Evolutionary conservation across 2,797 vertebrate genomes (phyloP), one percentile per base, ranked within the genome.

Genomic region (Dipus sagitta): DNA sequence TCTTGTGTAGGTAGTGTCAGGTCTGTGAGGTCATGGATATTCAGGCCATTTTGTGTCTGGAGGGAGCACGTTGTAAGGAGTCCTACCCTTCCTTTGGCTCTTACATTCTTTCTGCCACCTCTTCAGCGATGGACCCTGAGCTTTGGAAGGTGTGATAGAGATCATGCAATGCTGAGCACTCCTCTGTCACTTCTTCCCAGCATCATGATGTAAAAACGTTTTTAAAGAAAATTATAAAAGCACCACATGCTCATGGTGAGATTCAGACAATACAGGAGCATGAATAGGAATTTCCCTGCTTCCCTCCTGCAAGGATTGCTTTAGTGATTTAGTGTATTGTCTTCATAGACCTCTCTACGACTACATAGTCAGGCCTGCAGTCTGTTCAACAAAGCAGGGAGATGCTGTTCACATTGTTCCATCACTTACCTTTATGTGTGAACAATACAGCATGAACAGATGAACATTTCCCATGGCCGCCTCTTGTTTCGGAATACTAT

Each of bases 201-300:
- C 38, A 38, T 6, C 38, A 38, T 38, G 38, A 38, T 38, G 38
- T 38, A 38, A 38, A 38, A 38, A 38, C 38, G 5, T 47, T 47
- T 85, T 89, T 77, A 71, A 77, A 95, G 79, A 65, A 75, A 83
- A 74, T 75, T 47, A 3, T 84, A 71, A 71, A 74, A 64, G 42
- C 52, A 88, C 2, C 24, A 12, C 14, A 24, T 58, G 60, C 28
- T 58, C 1, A 18, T 26, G 23, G 76, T 78, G 62, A 89, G 62
- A 79, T 28, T 21, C 24, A 32, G 74, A 67, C 34, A 21, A 18
- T 23, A 5, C 28, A 34, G 26, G 87, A 30, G 21, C 26, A 13
- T 71, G 13, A 60, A 65, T 42, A 12, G n/a, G 65, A 71, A 20
- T 76, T 34, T 30, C 20, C 30, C 13, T 14, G 1, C 12, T 75